Base-by-base conservation (phyloP, 2,888 invertebrate species). In the Dendrolimus pini region DNA sequence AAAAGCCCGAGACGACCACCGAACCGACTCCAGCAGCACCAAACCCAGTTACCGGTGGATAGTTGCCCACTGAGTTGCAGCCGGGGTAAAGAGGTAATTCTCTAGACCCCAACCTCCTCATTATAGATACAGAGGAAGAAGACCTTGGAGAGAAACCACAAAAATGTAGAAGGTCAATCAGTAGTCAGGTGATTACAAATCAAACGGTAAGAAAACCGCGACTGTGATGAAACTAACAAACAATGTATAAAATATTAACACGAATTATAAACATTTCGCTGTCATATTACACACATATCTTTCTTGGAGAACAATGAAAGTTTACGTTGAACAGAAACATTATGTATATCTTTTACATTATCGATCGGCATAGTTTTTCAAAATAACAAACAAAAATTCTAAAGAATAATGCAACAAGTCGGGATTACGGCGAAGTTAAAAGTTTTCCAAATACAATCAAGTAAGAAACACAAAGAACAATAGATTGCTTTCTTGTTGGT, bases 401-500 rank as follows among this genome's bases (percentile, higher is more conserved):
- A 47, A 75, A 77, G 77, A 78, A 74, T 74, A 75, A 66, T 67
- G 65, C 59, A 60, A 64, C 65, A 68, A 72, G 66, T 3, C 30
- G 6, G 30, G 30, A 9, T 71, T 77, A 70, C 73, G 61, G 62
- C 61, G 79, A 75, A 77, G 66, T 72, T 64, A 63, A 68, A 67
- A 74, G 80, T 84, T 86, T 85, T 85, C 80, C 79, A 85, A 86
- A 85, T 85, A 85, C 67, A 69, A 66, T 65, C 68, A 69, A 62
- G 58, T 55, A 54, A 59, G 54, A 54, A 52, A 58, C 61, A 61
- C 56, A 47, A 61, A 61, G 59, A 59, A 56, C 57, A 54, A 59
- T 60, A 54, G 57, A 47, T 47, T 47, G 47, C 9, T 47, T 47
- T 30, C 30, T 30, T 30, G 30, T 6, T 30, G 30, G 6, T 30